phyloP scores from a whole-genome alignment of 2,888 invertebrate genomes.

The Hemaris fuciformis region DNA sequence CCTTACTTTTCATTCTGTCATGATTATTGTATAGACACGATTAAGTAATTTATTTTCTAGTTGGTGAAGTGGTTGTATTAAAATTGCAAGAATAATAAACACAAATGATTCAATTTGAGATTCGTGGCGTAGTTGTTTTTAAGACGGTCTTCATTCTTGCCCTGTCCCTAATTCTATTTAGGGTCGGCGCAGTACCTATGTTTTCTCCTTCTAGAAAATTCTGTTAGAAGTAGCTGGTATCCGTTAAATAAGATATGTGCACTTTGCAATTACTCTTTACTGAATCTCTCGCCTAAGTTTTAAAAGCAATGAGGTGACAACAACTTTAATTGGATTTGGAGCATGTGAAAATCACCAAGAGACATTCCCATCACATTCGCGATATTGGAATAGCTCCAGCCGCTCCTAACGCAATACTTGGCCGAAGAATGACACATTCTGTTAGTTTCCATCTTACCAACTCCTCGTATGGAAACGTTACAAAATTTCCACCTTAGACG shows the following conservation, averaged over 20 bases:
- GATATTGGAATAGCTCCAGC: background rate
- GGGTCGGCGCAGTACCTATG: too few relatives aligned
- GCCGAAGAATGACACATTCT: slow-evolving; percentile 21
- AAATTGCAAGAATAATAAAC: too few relatives aligned
- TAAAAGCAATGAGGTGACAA: background rate
- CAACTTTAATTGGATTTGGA: background rate
- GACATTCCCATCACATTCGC: background rate
- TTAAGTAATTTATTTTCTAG: background rate
- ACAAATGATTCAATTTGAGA: too few relatives aligned
- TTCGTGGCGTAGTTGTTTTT: too few relatives aligned
- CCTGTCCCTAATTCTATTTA: too few relatives aligned
- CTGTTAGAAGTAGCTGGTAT: too few relatives aligned
- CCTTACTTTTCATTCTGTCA: background rate
- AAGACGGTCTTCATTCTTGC: too few relatives aligned
- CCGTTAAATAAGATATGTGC: too few relatives aligned
- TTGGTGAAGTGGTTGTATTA: background rate
- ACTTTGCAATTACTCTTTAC: background rate
- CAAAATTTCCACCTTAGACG: slow-evolving; percentile 41
- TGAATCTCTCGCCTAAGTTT: background rate
- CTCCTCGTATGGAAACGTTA: slow-evolving; percentile 41
- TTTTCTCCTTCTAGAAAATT: too few relatives aligned
- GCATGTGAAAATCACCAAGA: background rate
- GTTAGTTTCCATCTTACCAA: slow-evolving; percentile 25
- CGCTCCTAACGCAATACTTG: slow-evolving; percentile 7
- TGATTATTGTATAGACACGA: background rate